Percentiles rank a stretch among this genome's conserved stretches.
Evolutionary conservation across 2,888 invertebrate genomes (phyloP).

Genomic region (Flabesymbios commensalis): DNA sequence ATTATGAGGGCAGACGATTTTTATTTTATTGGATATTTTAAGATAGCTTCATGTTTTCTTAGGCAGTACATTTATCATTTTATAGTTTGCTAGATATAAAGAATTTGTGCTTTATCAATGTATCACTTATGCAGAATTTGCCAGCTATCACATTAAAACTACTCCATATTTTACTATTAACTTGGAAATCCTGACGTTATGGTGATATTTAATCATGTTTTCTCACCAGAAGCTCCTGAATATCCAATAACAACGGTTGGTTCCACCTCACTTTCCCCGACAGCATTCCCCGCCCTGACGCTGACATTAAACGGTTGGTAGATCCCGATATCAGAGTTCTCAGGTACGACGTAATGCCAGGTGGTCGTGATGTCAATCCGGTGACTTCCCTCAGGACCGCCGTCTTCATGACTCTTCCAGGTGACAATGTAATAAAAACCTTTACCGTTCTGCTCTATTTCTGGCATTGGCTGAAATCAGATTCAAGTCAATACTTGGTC

Average conservation of each 20-base stretch:
- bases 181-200: too few species aligned
- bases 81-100: too few species aligned
- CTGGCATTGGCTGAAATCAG: conserved; percentile 78
- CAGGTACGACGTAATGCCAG: conserved; percentile 32
- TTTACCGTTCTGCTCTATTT: conserved; percentile 95
- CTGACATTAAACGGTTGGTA: conserved; percentile 88
- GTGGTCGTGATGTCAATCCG: conserved; percentile 63
- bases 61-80: too few species aligned
- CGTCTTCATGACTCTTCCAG: conserved; percentile 76
- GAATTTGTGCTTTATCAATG: too few species aligned
- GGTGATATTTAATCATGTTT: too few species aligned
- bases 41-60: too few species aligned
- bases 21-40: too few species aligned
- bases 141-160: too few species aligned
- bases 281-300: conserved; percentile 87
- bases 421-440: conserved; percentile 89
- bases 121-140: too few species aligned
- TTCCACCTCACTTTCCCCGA: conserved; percentile 80
- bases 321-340: conserved; percentile 10
- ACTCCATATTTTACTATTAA: too few species aligned
- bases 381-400: conserved; percentile 64
- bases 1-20: too few species aligned
- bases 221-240: conserved; percentile 77
- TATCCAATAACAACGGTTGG: conserved; percentile 82
- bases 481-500: neutral